Evolutionary conservation across 2,113 vertebrate genomes (phyloP).

Genomic region (Trogon surrucura): DNA sequence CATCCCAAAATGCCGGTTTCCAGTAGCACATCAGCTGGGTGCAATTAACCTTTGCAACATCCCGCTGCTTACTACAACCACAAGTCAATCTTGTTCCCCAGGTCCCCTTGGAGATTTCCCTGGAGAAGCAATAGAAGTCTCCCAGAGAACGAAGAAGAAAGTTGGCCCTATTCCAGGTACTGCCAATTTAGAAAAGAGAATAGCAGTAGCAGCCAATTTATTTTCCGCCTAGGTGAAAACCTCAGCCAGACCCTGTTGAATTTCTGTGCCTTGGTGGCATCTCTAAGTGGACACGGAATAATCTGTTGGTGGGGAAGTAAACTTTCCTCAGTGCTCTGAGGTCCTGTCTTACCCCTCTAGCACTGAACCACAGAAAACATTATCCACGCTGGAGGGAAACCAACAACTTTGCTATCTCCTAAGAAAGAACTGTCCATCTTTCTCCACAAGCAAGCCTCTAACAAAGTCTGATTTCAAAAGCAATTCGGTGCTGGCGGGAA

Average conservation of each 20-base stretch:
- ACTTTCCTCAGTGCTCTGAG: background rate
- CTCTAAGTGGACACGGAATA: background rate
- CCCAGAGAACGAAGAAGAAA: background rate
- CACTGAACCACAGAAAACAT: fast-evolving
- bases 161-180: slow-evolving; percentile 20
- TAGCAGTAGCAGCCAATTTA: background rate
- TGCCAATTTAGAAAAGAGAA: background rate
- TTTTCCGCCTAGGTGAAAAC: background rate
- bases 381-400: background rate
- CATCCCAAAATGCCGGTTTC: background rate
- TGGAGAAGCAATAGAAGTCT: background rate
- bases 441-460: background rate
- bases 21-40: background rate
- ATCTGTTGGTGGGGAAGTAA: background rate
- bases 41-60: slow-evolving; percentile 58
- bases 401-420: background rate
- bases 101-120: background rate
- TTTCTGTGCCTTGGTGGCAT: background rate
- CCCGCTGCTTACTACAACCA: background rate
- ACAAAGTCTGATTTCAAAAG: background rate
- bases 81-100: background rate
- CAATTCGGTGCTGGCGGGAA: background rate
- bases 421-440: background rate
- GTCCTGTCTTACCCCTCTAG: background rate
- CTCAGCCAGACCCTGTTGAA: background rate